Evolutionary conservation across 2,797 vertebrate species (phyloP).

Genomic region (Hemibagrus guttatus): DNA sequence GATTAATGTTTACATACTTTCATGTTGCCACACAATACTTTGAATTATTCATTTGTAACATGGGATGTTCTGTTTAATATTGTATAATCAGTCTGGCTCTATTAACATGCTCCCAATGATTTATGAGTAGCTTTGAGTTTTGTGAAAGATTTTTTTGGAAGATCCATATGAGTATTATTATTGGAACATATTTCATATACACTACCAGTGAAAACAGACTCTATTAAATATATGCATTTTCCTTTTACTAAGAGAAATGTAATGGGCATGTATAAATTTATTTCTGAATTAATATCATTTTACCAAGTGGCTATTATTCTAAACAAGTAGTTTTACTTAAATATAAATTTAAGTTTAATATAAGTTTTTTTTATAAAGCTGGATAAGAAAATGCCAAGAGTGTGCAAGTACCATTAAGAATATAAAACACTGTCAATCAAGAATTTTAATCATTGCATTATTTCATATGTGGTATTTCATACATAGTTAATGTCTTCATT

Average conservation of each 20-base stretch:
- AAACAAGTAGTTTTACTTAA: too few relatives aligned
- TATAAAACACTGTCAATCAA: neutral
- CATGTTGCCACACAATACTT: neutral
- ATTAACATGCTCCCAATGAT: neutral
- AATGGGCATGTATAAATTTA: neutral
- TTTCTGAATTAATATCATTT: neutral
- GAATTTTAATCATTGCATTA: neutral
- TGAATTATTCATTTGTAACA: neutral
- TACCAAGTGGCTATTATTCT: neutral
- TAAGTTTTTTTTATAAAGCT: neutral
- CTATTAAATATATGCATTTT: neutral
- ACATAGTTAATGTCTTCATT: too few relatives aligned
- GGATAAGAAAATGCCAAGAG: neutral
- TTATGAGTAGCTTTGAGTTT: neutral
- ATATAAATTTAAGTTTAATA: too few relatives aligned
- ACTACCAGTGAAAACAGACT: neutral
- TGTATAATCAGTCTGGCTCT: neutral
- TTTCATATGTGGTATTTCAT: neutral
- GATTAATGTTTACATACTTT: too few relatives aligned
- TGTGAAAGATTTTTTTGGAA: neutral
- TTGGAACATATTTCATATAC: neutral
- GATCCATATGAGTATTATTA: neutral
- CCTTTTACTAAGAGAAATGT: neutral
- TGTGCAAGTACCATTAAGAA: neutral
- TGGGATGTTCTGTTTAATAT: neutral